These are phyloP conservation scores for Bergia sp. DNA, from an alignment of 92 coral and sea anemone species.

Conservation along the genomic window DNA sequence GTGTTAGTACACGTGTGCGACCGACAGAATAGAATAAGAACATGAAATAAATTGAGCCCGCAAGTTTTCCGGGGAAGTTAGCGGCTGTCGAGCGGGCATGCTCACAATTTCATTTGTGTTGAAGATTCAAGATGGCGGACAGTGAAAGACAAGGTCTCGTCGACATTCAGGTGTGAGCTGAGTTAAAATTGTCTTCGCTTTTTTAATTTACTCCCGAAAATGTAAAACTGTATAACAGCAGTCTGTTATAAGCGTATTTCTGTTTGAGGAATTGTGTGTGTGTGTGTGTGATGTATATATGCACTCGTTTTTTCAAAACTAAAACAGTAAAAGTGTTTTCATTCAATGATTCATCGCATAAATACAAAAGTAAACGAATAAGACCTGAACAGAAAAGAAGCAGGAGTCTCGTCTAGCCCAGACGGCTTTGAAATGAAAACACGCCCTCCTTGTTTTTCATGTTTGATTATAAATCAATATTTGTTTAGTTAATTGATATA, in stretches of 20 bases:
- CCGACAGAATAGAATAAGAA: no score
- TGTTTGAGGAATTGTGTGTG: not conserved
- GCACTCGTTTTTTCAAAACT: no score
- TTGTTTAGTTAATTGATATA: no score
- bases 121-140: slow-evolving; percentile 83
- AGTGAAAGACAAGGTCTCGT: slow-evolving; percentile 79
- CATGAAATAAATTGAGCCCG: not conserved
- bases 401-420: no score
- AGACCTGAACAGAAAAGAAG: no score
- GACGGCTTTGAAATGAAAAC: no score
- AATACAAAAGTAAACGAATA: no score
- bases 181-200: not conserved
- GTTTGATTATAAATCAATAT: no score
- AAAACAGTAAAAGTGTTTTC: no score
- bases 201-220: not conserved
- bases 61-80: not conserved
- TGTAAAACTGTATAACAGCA: not conserved
- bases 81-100: slow-evolving; percentile 51
- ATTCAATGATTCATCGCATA: no score
- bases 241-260: not conserved
- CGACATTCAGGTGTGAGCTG: slow-evolving; percentile 59
- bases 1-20: slow-evolving; percentile 8
- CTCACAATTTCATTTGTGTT: not conserved
- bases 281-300: not conserved
- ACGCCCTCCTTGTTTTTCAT: no score